Base-by-base conservation (phyloP, 2,888 invertebrate species). In the Amiota communis region DNA sequence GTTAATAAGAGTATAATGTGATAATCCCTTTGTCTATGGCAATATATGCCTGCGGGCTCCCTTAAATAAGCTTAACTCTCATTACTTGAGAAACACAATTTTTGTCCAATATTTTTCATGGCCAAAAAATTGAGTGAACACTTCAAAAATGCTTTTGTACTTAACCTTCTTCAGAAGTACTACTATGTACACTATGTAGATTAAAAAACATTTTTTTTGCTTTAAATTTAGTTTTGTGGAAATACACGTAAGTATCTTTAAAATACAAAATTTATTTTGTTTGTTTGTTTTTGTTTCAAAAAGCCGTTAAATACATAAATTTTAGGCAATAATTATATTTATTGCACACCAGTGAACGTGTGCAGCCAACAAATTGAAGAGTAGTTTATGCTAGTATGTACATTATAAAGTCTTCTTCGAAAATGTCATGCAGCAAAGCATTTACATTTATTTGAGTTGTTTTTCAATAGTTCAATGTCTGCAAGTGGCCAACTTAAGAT, bases 81-180 rank as follows among this genome's bases (percentile, higher is more conserved):
- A 49, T 15, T 15, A 15, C 17, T 48, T 15, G 17, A 15, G 20
- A 11, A 1, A 36, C 4, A 12, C 6, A 8, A 36, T n/a, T 63
- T 63, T 63, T 63, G 11, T 63, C 13, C 36, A 13, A 15, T 36
- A 12, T 12, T 13, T 11, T 36, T 13, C 46, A 8, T 63, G 11
- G 46, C 2, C 46, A 20, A n/a, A 36, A 63, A 9, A 48, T 48
- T 15, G n/a, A 47, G 53, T 15, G n/a, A 15, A 15, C 15, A 49
- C 53, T 68, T 68, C 17, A 17, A 49, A 20, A 36, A 36, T 36
- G 36, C 13, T 36, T 2, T 9, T 2, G 1, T 79, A 74, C 82
- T 85, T 83, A 83, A 83, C 83, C 83, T 83, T 83, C 69, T 63
- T n/a, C 2, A 36, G 36, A 36, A 36, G 36, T 36, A 23, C 23